Conservation (phyloP, 2,888 invertebrate genomes). For the Nomada fabriciana region DNA sequence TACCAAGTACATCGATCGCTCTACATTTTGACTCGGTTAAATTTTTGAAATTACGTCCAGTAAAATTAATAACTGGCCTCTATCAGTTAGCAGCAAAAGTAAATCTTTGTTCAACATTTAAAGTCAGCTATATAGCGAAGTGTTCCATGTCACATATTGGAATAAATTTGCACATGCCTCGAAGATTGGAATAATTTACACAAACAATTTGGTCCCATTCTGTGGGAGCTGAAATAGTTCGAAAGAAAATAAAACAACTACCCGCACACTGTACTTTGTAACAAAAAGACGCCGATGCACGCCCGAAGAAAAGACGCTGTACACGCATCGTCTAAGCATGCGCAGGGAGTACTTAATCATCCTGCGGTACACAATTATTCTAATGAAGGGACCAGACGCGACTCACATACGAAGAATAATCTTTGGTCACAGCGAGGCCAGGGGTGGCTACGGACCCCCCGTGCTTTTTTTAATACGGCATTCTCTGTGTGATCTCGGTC, state of each 20-base stretch:
- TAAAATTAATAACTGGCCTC: too few species aligned
- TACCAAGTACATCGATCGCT: too few species aligned
- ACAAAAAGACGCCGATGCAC: constrained; percentile 38
- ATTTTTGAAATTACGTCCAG: too few species aligned
- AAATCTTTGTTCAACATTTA: too few species aligned
- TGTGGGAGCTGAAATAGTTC: not conserved
- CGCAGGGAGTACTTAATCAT: constrained; percentile 72
- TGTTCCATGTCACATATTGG: not conserved
- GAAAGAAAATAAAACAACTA: constrained; percentile 11
- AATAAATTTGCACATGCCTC: not conserved
- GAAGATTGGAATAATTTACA: not conserved
- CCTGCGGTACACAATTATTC: constrained; percentile 73
- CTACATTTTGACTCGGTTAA: too few species aligned
- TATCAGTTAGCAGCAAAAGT: too few species aligned
- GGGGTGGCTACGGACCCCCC: constrained; percentile 59
- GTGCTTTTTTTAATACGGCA: constrained; percentile 53
- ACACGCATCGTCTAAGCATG: constrained; percentile 60
- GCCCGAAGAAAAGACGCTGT: constrained; percentile 44
- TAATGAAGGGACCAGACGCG: constrained; percentile 75
- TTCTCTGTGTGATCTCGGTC: constrained; percentile 29
- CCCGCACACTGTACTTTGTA: constrained; percentile 36
- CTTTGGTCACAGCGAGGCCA: constrained; percentile 52
- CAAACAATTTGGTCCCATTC: constrained; percentile 5
- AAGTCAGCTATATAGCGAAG: not conserved
- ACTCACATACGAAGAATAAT: constrained; percentile 64